Conservation (phyloP, 1,140 invertebrate genomes). For the Melitaea cinxia region DNA sequence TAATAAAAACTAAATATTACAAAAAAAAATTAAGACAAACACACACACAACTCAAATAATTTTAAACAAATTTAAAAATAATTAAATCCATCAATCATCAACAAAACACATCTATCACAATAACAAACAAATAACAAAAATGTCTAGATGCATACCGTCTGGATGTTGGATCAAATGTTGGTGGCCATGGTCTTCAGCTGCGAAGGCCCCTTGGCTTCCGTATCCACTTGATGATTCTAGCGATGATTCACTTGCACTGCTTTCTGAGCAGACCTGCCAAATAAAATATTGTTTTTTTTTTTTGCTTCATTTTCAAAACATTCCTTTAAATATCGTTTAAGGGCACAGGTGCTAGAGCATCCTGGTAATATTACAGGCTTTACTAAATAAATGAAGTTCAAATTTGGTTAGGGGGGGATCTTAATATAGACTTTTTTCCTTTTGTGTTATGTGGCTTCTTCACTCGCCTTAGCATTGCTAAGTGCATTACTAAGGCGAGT, state of each 20-base stretch:
- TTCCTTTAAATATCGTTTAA: too few species aligned
- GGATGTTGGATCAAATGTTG: conserved; percentile 60
- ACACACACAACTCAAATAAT: conserved; percentile 24
- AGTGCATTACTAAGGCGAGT: too few species aligned
- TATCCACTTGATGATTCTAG: conserved; percentile 90
- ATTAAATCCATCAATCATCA: not conserved
- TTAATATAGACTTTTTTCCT: too few species aligned
- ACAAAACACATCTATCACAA: not conserved
- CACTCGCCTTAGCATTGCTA: too few species aligned
- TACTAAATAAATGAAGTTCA: too few species aligned
- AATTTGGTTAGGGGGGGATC: too few species aligned
- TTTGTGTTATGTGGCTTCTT: too few species aligned
- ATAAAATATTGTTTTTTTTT: too few species aligned
- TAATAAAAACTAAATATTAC: conserved; percentile 15
- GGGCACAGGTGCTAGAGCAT: too few species aligned
- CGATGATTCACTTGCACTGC: conserved; percentile 88
- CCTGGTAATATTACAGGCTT: too few species aligned
- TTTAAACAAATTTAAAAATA: conserved; percentile 19
- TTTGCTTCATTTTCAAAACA: too few species aligned
- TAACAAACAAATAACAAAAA: too few species aligned
- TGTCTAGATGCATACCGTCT: conserved; percentile 62
- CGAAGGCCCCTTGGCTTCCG: conserved; percentile 86
- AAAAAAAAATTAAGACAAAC: conserved; percentile 37
- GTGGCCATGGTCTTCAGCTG: conserved; percentile 66
- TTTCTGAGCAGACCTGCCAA: conserved; percentile 81